Evolutionary conservation across 2,797 vertebrate species (phyloP).

Genomic region (Galago senegalensis): DNA sequence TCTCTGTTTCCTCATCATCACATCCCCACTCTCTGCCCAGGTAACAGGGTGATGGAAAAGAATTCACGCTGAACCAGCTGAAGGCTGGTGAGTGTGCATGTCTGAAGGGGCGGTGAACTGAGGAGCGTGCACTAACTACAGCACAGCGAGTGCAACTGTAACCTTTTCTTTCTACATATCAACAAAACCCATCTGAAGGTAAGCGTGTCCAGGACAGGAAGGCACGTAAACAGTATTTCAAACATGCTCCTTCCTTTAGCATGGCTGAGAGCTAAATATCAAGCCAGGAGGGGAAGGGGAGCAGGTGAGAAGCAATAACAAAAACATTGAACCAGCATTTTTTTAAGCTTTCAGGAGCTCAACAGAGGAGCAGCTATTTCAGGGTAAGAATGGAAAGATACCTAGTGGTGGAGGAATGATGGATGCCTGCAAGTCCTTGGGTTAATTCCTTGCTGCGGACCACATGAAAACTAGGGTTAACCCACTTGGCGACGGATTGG

Average conservation of each 20-base stretch:
- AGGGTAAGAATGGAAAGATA: not conserved
- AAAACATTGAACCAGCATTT: constrained; percentile 26
- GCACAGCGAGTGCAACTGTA: not conserved
- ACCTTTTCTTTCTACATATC: not conserved
- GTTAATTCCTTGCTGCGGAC: constrained; percentile 25
- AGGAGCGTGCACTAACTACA: not conserved
- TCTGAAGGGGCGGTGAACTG: not conserved
- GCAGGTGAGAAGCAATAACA: not conserved
- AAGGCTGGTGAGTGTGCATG: not conserved
- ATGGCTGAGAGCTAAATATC: not conserved
- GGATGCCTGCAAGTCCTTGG: not conserved
- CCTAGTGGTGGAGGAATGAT: not conserved
- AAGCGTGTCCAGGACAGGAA: not conserved
- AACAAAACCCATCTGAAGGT: not conserved
- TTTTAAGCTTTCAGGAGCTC: constrained; percentile 37
- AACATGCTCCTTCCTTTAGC: not conserved
- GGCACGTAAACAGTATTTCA: not conserved
- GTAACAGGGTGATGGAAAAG: not conserved
- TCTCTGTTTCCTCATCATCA: not conserved
- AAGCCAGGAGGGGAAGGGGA: not conserved
- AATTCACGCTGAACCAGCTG: not conserved
- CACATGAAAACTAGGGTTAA: constrained; percentile 18
- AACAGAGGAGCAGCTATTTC: not conserved
- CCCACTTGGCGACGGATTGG: not conserved
- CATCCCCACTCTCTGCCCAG: not conserved